Evolutionary conservation across 2,113 vertebrate species (phyloP), one percentile per base, ranked within the genome.

Genomic region (Ictidomys tridecemlineatus): DNA sequence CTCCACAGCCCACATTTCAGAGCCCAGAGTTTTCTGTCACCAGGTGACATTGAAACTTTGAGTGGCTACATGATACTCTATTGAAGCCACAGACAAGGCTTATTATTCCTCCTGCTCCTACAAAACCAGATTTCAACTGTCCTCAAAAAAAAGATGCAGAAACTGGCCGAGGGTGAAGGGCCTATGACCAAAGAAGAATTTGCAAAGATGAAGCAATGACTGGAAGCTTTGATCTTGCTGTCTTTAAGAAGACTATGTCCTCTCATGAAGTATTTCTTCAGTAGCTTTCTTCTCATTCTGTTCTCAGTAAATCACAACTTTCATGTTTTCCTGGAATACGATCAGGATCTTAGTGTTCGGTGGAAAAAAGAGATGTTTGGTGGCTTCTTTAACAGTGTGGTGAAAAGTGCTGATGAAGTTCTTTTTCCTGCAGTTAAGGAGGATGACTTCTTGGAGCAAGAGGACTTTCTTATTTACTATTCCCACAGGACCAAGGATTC

Each of bases 181-280:
- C 99, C 99, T n/a, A 99, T 99, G 99, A 99, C 99, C 42, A 99
- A 99, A 98, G 99, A 99, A 86, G 99, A 99, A 92, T 99, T 99
- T 98, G 98, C 99, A 91, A 99, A 99, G 99, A 99, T 99, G 99
- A 99, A 99, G 97, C 99, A 99, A 98, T 99, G 99, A 94, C 97
- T 99, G 67, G 99, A 99, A 98, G 99, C 99, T 95, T 97, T 99
- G 97, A 99, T 97, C 99, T 99, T 0, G 99, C 99, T 79, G 99
- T 99, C 91, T 99, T 99, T 98, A 99, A 99, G 99, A 99, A 99
- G 98, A 99, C 99, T 8, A 99, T 99, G 32, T 99, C 99, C 80
- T 99, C 99, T 20, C 99, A 99, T 79, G 99, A 99, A 98, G 97
- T 99, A 90, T 99, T 99, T 97, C 99, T 99, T 91, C 99, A 99